Evolutionary conservation across 35 echinoderm and acorn worm species (phyloP), one percentile per base, ranked within the genome.

Genomic region (Amphiura filiformis): DNA sequence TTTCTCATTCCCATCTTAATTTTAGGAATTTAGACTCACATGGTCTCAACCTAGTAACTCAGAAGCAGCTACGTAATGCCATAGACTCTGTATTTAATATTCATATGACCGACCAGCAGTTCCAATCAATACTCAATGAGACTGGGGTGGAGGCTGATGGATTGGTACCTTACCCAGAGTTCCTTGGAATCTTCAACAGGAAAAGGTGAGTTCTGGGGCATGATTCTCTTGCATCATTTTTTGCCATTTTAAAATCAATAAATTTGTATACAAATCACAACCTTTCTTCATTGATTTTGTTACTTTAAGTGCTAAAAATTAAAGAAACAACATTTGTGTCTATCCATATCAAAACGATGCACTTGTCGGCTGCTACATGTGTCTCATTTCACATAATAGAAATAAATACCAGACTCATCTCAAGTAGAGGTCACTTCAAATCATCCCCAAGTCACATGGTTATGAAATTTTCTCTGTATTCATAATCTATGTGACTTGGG

Each of bases 151-250:
- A 91, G 20, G 35, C 80, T 34, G 96, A 99, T 79, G 96, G 93
- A n/a, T 85, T 99, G 33, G 93, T 99, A 17, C 80, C 84, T 9
- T 99, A 99, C 76, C 90, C 89, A 92, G 88, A 94, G 84, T 99
- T 99, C 65, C 90, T 99, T 76, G 87, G 87, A 30, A 84, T 94
- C 31, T 99, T 99, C 78, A 99, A 99, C 75, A 89, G 84, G 61
- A 99, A 93, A 52, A 94, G 96, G 96, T 99, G 88, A 42, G 32
- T 34, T 22, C 36, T 39, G 13, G 14, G 18, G 37, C 11, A 49
- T 47, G n/a, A n/a, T n/a, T n/a, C n/a, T n/a, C n/a, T n/a, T n/a
- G 70, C 35, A 31, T 13, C 56, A 61, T 61, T 15, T 61, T 61
- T 61, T 61, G 13, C 13, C 56, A 15, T n/a, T 61, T 61, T 61